These are phyloP conservation scores for Melanostoma scalare DNA, from an alignment of 2,888 invertebrate species.

Conservation along the genomic window DNA sequence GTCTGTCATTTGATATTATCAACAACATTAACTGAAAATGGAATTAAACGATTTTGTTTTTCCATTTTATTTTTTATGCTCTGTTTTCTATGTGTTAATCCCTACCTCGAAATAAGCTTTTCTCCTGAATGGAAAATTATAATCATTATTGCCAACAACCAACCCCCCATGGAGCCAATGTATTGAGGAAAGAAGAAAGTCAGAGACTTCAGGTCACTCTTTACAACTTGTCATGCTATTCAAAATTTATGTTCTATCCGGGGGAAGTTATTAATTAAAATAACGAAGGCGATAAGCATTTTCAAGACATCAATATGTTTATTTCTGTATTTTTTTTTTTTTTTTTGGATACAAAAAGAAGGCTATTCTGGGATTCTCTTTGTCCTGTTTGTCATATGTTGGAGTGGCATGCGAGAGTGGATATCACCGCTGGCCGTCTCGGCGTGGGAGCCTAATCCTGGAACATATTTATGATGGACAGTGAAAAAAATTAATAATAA, in stretches of 20 bases:
- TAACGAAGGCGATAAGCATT: conserved; percentile 41
- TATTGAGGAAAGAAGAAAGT: not conserved
- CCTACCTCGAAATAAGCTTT: conserved; percentile 14
- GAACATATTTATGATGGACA: conserved; percentile 14
- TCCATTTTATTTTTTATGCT: conserved; percentile 25
- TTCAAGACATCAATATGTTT: conserved; percentile 12
- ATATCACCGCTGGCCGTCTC: not conserved
- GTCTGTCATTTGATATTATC: conserved; percentile 70
- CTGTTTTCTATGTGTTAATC: not conserved
- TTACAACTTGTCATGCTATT: conserved; percentile 52
- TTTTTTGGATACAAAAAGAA: not conserved
- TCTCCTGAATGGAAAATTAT: conserved; percentile 26
- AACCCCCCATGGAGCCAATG: conserved; percentile 10
- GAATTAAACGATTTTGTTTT: conserved; percentile 63
- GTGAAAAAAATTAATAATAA: conserved; percentile 19
- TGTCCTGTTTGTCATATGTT: not conserved
- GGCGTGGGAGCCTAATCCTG: conserved; percentile 1
- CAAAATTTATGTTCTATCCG: conserved; percentile 63
- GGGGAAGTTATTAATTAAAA: conserved; percentile 71
- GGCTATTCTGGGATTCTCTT: conserved; percentile 14
- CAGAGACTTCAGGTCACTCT: conserved; percentile 7
- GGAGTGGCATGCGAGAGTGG: not conserved
- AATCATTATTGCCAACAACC: conserved; percentile 30
- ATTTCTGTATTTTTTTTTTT: not conserved
- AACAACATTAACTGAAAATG: conserved; percentile 66